Percentiles rank a stretch among this genome's conserved stretches.
phyloP scores from a whole-genome alignment of 2,888 invertebrate genomes.

The Heterodera filipjevi region DNA sequence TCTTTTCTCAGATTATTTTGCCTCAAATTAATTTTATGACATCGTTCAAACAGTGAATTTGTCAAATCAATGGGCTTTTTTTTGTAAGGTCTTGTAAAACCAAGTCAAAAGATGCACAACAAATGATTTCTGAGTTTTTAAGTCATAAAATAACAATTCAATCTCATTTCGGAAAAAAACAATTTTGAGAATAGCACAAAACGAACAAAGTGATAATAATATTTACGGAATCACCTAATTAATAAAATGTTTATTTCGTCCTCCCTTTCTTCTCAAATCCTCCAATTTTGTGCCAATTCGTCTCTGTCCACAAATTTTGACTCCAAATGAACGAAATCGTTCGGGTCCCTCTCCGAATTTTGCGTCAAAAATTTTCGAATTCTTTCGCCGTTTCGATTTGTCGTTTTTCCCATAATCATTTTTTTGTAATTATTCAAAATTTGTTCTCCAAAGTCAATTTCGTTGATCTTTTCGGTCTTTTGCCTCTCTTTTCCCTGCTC shows the following conservation, averaged over 20 bases:
- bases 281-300: background rate
- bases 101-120: too few species aligned
- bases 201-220: too few species aligned
- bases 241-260: background rate
- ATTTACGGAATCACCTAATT: too few species aligned
- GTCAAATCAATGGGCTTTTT: too few species aligned
- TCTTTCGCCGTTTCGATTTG: background rate
- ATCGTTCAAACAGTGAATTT: too few species aligned
- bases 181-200: too few species aligned
- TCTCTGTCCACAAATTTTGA: background rate
- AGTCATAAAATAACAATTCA: too few species aligned
- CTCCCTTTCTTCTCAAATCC: background rate
- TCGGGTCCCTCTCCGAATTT: background rate
- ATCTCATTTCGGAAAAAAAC: too few species aligned
- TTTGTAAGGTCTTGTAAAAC: too few species aligned
- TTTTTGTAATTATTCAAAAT: background rate
- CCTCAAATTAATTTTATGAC: too few species aligned
- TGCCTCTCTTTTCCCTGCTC: background rate
- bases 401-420: background rate
- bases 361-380: background rate
- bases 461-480: background rate
- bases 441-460: background rate
- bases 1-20: too few species aligned
- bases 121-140: too few species aligned
- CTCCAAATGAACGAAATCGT: conserved; percentile 5